phyloP scores from a whole-genome alignment of 2,888 invertebrate species.

The Dioctria rufipes region DNA sequence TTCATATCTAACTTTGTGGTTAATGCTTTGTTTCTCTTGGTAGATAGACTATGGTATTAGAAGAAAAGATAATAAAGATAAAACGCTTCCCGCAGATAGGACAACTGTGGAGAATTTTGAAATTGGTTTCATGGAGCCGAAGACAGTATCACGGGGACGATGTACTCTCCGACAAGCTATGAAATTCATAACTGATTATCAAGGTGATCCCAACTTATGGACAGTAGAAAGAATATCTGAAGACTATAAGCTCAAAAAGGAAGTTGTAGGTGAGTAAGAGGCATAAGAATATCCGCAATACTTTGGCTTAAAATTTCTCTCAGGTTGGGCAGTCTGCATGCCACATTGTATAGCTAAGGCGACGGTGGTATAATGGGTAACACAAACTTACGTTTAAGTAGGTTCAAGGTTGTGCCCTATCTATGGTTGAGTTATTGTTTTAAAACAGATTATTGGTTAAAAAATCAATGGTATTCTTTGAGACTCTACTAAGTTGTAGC shows the following conservation, averaged over 20 bases:
- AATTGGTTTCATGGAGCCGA: conserved; percentile 80
- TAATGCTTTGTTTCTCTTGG: conserved; percentile 56
- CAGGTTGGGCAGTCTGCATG: too few relatives aligned
- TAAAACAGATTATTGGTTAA: too few relatives aligned
- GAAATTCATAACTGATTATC: conserved; percentile 78
- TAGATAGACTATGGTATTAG: conserved; percentile 66
- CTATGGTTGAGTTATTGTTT: too few relatives aligned
- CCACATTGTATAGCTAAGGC: too few relatives aligned
- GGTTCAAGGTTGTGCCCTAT: too few relatives aligned
- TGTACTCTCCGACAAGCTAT: conserved; percentile 78
- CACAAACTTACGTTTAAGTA: too few relatives aligned
- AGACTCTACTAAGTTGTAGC: too few relatives aligned
- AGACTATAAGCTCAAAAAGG: conserved; percentile 79
- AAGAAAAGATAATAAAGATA: conserved; percentile 64
- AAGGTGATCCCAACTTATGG: conserved; percentile 75
- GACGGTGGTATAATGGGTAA: too few relatives aligned
- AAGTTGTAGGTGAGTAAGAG: conserved; percentile 73
- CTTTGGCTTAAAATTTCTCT: too few relatives aligned
- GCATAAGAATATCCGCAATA: too few relatives aligned
- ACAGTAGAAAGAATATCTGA: conserved; percentile 76
- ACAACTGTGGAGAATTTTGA: conserved; percentile 73
- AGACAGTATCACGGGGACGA: conserved; percentile 75
- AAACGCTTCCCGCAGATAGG: conserved; percentile 76
- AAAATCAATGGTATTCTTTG: too few relatives aligned
- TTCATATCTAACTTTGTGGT: too few relatives aligned